Percentiles rank a stretch among this genome's conserved stretches.
phyloP scores from a whole-genome alignment of 2,797 vertebrate genomes.

The Anomalospiza imberbis region DNA sequence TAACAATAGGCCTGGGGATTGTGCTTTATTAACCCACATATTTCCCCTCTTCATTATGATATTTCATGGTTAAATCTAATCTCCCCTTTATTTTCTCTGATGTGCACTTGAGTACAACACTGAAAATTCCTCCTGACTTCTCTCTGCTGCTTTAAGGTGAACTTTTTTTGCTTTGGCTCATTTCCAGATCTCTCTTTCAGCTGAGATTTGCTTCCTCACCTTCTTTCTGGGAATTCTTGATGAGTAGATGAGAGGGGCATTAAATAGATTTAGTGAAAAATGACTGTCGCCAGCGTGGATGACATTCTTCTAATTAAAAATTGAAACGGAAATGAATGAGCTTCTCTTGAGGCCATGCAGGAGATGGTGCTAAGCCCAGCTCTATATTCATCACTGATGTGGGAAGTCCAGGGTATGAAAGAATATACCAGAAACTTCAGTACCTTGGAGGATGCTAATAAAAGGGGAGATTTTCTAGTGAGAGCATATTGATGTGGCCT shows the following conservation, averaged over 20 bases:
- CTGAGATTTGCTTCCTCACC: not conserved
- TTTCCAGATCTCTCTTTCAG: not conserved
- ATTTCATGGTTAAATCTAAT: not conserved
- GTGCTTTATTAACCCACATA: not conserved
- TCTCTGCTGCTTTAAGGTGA: not conserved
- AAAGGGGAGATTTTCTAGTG: not conserved
- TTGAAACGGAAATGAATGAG: constrained; percentile 27
- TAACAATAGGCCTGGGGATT: not conserved
- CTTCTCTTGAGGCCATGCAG: not conserved
- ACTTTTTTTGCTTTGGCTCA: not conserved
- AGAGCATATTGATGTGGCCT: not conserved
- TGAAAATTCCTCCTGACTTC: not conserved
- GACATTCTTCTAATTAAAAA: constrained; percentile 55
- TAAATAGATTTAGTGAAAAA: constrained; percentile 37
- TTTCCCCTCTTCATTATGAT: not conserved
- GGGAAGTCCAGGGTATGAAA: not conserved
- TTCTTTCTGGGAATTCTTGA: not conserved
- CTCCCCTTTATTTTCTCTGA: not conserved
- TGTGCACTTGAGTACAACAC: accelerated
- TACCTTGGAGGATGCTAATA: not conserved
- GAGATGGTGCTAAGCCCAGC: not conserved
- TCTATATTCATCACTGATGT: not conserved
- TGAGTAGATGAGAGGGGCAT: not conserved
- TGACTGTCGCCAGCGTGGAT: not conserved
- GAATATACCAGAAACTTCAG: not conserved